Evolutionary conservation across 2,888 invertebrate species (phyloP).

Genomic region (Euplexia lucipara): DNA sequence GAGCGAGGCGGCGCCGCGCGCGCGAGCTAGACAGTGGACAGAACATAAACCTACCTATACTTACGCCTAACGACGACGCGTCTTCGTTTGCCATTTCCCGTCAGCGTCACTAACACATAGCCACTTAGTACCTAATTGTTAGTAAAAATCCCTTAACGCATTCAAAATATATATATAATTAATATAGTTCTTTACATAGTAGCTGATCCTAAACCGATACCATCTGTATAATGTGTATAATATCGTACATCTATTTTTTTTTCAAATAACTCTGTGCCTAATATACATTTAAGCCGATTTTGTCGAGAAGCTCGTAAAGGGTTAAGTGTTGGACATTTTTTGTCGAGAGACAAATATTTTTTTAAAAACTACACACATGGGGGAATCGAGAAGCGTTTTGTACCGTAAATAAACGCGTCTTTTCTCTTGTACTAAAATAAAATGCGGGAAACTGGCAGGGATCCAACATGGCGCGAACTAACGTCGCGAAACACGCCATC

Average conservation of each 20-base stretch:
- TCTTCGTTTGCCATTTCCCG: slow-evolving; percentile 74
- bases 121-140: slow-evolving; percentile 88
- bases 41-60: slow-evolving; percentile 77
- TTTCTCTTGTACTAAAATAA: slow-evolving; percentile 70
- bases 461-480: slow-evolving; percentile 66
- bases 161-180: slow-evolving; percentile 89
- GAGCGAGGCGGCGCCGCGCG: slow-evolving; percentile 68
- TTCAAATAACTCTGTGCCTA: slow-evolving; percentile 89
- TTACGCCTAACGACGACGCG: slow-evolving; percentile 71
- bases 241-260: slow-evolving; percentile 84
- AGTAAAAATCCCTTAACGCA: slow-evolving; percentile 90
- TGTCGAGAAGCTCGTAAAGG: slow-evolving; percentile 87
- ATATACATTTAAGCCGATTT: slow-evolving; percentile 89
- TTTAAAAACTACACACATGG: slow-evolving; percentile 62
- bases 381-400: slow-evolving; percentile 70
- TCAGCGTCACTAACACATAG: slow-evolving; percentile 78
- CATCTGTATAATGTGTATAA: slow-evolving; percentile 86
- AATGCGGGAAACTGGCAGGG: slow-evolving; percentile 52
- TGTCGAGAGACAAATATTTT: slow-evolving; percentile 70
- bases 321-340: slow-evolving; percentile 82
- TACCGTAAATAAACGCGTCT: slow-evolving; percentile 75
- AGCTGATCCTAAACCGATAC: slow-evolving; percentile 85
- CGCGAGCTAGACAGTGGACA: slow-evolving; percentile 67
- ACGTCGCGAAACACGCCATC: slow-evolving; percentile 41
- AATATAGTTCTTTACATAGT: slow-evolving; percentile 81